These are phyloP conservation scores for Drosophila recens DNA, from an alignment of 2,888 invertebrate genomes.

Conservation along the genomic window DNA sequence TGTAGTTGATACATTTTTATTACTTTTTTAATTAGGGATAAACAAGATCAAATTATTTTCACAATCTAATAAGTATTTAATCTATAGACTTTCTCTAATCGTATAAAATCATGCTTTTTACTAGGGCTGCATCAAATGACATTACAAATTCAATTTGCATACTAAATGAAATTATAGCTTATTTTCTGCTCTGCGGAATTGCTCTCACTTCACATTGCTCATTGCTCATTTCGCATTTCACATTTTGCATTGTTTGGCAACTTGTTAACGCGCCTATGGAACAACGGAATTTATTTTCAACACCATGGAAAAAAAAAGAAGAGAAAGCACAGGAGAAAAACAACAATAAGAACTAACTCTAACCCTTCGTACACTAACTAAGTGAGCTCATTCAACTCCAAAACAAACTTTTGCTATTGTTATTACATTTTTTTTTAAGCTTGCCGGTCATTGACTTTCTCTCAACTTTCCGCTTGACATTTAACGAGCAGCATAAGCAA, in stretches of 20 bases:
- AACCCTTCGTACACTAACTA: constrained; percentile 67
- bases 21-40: not conserved
- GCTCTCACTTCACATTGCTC: constrained; percentile 17
- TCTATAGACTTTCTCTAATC: not conserved
- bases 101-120: constrained; percentile 1
- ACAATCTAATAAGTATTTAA: not conserved
- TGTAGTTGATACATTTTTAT: not conserved
- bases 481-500: constrained; percentile 68
- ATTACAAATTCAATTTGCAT: constrained; percentile 41
- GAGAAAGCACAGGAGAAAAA: not conserved
- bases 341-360: constrained; percentile 28
- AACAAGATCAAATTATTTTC: not conserved
- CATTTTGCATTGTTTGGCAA: constrained; percentile 35
- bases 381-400: constrained; percentile 75
- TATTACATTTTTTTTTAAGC: constrained; percentile 60
- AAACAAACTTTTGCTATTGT: constrained; percentile 75
- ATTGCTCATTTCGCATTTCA: constrained; percentile 32
- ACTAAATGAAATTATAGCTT: constrained; percentile 44
- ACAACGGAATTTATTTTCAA: constrained; percentile 61
- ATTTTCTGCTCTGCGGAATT: constrained; percentile 31
- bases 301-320: constrained; percentile 43
- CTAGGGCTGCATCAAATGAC: constrained; percentile 4
- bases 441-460: constrained; percentile 75
- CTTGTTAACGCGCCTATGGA: constrained; percentile 57
- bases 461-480: constrained; percentile 76